Evolutionary conservation across 2,888 invertebrate species (phyloP).

Genomic region (Stratiomys singularior): DNA sequence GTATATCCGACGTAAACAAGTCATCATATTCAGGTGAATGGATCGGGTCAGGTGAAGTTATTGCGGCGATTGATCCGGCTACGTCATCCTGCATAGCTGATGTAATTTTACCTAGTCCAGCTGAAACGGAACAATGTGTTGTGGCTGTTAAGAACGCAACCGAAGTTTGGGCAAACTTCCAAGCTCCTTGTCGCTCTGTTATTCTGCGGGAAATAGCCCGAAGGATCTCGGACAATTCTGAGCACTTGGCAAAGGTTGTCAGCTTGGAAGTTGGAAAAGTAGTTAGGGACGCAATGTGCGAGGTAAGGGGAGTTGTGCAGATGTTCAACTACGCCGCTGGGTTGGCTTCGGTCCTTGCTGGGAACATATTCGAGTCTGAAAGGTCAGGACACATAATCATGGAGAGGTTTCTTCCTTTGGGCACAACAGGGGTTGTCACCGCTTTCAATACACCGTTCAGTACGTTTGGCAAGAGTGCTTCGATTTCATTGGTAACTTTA

Average conservation of each 20-base stretch:
- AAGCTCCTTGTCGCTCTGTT: conserved; percentile 7
- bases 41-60: neutral
- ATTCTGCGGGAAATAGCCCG: conserved; percentile 12
- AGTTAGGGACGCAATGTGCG: conserved; percentile 9
- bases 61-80: conserved; percentile 10
- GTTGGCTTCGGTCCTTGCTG: conserved; percentile 2
- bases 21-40: conserved; percentile 12
- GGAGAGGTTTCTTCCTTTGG: conserved; percentile 30
- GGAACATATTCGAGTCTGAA: conserved; percentile 32
- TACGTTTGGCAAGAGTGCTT: conserved; percentile 30
- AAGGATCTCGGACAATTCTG: neutral
- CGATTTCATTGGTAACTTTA: conserved; percentile 29
- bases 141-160: neutral
- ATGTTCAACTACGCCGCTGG: conserved; percentile 37
- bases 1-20: conserved; percentile 7
- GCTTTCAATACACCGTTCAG: conserved; percentile 26
- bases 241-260: neutral
- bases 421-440: neutral
- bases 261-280: conserved; percentile 32
- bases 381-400: conserved; percentile 16
- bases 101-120: neutral
- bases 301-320: neutral
- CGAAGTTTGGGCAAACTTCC: neutral
- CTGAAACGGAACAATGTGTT: conserved; percentile 1
- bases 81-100: neutral